These are phyloP conservation scores for Melanogrammus aeglefinus DNA, from an alignment of 2,797 vertebrate genomes.

Conservation along the genomic window DNA sequence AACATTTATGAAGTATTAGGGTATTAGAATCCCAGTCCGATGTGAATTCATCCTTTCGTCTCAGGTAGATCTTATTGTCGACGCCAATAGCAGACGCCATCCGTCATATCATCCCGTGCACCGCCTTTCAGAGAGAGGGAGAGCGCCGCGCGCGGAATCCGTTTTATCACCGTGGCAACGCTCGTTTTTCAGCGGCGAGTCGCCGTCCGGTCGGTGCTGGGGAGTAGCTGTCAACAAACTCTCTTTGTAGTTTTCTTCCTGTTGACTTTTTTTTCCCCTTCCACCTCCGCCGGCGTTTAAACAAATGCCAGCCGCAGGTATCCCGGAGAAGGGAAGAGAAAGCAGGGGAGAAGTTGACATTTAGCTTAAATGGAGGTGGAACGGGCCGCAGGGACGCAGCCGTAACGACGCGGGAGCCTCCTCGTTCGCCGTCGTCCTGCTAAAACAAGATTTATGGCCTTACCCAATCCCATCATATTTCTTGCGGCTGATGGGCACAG, in stretches of 20 bases:
- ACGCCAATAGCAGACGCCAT: conserved; percentile 54
- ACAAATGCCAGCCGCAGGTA: conserved; percentile 73
- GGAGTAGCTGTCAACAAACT: conserved; percentile 60
- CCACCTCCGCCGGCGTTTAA: conserved; percentile 56
- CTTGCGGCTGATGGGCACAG: conserved; percentile 71
- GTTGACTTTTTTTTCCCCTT: conserved; percentile 72
- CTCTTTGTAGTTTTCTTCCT: conserved; percentile 62
- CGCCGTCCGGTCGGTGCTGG: conserved; percentile 48
- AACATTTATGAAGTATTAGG: conserved; percentile 69
- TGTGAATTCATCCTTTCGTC: conserved; percentile 63
- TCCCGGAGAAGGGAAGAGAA: conserved; percentile 40
- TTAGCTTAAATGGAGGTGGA: conserved; percentile 80
- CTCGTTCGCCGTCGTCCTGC: conserved; percentile 51
- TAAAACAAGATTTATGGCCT: conserved; percentile 80
- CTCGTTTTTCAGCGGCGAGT: conserved; percentile 48
- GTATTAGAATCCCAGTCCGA: conserved; percentile 58
- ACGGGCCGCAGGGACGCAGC: conserved; percentile 72
- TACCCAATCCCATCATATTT: conserved; percentile 75
- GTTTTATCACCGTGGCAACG: conserved; percentile 55
- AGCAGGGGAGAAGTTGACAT: conserved; percentile 75
- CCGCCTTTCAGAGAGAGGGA: conserved; percentile 28
- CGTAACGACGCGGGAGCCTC: conserved; percentile 71
- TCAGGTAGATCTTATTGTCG: conserved; percentile 53
- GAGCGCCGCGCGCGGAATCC: conserved; percentile 57
- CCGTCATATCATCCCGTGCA: conserved; percentile 53